phyloP scores from a whole-genome alignment of 1,140 invertebrate species.

The Liolophura sinensis region DNA sequence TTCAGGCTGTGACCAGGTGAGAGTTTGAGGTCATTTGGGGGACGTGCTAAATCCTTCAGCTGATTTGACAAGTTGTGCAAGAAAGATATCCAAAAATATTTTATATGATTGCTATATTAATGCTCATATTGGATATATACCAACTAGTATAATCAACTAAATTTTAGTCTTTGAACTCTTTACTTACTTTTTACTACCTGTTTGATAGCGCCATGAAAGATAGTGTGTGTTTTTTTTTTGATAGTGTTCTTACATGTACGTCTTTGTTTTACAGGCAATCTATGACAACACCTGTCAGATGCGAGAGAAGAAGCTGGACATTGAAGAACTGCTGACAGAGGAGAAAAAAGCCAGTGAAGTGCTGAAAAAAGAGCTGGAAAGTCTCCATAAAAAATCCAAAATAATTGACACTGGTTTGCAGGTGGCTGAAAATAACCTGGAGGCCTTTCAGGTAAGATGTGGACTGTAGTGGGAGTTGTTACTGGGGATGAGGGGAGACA shows the following conservation, averaged over 20 bases:
- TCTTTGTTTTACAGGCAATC: constrained; percentile 29
- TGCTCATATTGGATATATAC: too few relatives aligned
- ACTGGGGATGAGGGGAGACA: too few relatives aligned
- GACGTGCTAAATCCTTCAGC: too few relatives aligned
- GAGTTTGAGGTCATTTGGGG: too few relatives aligned
- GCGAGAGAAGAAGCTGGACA: constrained; percentile 53
- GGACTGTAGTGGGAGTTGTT: too few relatives aligned
- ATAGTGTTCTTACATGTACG: too few relatives aligned
- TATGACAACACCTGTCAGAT: constrained; percentile 54
- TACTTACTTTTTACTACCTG: neutral
- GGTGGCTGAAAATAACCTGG: constrained; percentile 54
- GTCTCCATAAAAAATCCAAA: constrained; percentile 54
- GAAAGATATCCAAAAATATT: too few relatives aligned
- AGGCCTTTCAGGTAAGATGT: constrained; percentile 55
- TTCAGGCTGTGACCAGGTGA: constrained; percentile 69
- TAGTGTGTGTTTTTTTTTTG: neutral
- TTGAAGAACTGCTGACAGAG: constrained; percentile 51
- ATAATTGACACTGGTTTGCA: constrained; percentile 52
- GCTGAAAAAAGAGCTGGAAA: constrained; percentile 56
- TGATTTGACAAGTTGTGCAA: too few relatives aligned
- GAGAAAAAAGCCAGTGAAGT: constrained; percentile 56
- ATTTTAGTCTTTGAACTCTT: too few relatives aligned
- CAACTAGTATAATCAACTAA: too few relatives aligned
- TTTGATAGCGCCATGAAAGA: neutral
- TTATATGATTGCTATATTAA: neutral